Evolutionary conservation across 2,113 vertebrate genomes (phyloP), one percentile per base, ranked within the genome.

Genomic region (Geococcyx californianus): DNA sequence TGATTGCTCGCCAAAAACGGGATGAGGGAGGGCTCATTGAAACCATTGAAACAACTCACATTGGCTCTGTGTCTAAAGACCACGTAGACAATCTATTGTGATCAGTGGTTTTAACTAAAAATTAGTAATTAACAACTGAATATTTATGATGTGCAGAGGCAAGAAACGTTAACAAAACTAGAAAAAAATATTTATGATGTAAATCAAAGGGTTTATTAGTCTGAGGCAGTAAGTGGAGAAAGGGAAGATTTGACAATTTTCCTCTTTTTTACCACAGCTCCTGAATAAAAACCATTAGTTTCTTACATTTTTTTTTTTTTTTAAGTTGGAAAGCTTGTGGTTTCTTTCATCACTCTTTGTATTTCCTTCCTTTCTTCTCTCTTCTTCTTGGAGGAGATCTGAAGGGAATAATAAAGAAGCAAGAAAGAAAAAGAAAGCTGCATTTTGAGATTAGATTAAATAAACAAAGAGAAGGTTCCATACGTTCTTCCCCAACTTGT

Each of bases 21-120:
- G 11, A 8, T 8, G 38, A 88, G 58, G 25, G 11, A 72, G 8
- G 11, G 11, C 10, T 68, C 9, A 31, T 3, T 83, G 78, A 69
- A 85, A 83, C 52, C 0, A 14, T 6, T 75, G 69, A n/a, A 89
- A 68, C 70, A 29, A 7, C n/a, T 85, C 60, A 49, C 0, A 0
- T 33, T 89, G 73, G 17, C 36, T 89, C 10, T 29, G n/a, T n/a
- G n/a, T 21, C 14, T 72, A 80, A 89, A 68, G 60, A 49, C 13
- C 33, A 42, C 0, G 3, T 45, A 52, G 26, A 40, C 5, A 78
- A 54, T 17, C 51, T 74, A 26, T 18, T 52, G 36, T 84, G 56
- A 63, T 63, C 40, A 38, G 11, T 60, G 68, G 19, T 80, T 95
- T 82, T 54, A 92, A 90, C 70, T 59, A 64, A 82, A 90, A 91